Evolutionary conservation across 2,797 vertebrate species (phyloP), one percentile per base, ranked within the genome.

Genomic region (Oryzias sinensis): DNA sequence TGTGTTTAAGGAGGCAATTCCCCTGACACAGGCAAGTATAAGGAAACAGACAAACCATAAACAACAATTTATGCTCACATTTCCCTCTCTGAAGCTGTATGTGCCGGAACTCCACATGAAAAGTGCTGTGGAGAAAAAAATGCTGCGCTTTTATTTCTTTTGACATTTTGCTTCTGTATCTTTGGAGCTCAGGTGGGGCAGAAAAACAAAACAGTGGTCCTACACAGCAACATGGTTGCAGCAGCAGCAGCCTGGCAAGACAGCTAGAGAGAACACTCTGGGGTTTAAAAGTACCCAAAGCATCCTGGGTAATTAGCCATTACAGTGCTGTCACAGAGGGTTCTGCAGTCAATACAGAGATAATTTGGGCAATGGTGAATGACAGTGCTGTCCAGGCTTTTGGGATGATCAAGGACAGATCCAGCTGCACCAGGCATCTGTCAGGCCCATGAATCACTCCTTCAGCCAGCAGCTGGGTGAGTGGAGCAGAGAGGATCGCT

Each of bases 301-400:
- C 96, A 98, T 95, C 94, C 93, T 98, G 95, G 95, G 95, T 98
- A 98, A 99, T 98, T 98, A 99, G 96, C 95, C 95, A 98, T 99
- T 97, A 98, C 95, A 88, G 93, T 79, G 93, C 95, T 96, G 96
- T 97, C 96, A 97, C 94, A 93, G 92, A 97, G 94, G 95, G 95
- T 95, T 97, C 95, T 93, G 89, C 94, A 97, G 96, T 98, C 96
- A 97, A 98, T 98, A 98, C 93, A 98, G 93, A 97, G 95, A 99
- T 99, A 97, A 98, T 99, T 98, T 98, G 95, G 95, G 96, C 97
- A 98, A 96, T 98, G 97, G 95, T 97, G 96, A 98, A 97, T 98
- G 96, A 97, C 97, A 98, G 94, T 90, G 81, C 94, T 96, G 96
- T 97, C 96, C 96, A 94, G 95, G 94, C 94, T 97, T 97, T 97